These are phyloP conservation scores for Ennomos fuscantarius DNA, from an alignment of 2,888 invertebrate genomes.

Conservation along the genomic window DNA sequence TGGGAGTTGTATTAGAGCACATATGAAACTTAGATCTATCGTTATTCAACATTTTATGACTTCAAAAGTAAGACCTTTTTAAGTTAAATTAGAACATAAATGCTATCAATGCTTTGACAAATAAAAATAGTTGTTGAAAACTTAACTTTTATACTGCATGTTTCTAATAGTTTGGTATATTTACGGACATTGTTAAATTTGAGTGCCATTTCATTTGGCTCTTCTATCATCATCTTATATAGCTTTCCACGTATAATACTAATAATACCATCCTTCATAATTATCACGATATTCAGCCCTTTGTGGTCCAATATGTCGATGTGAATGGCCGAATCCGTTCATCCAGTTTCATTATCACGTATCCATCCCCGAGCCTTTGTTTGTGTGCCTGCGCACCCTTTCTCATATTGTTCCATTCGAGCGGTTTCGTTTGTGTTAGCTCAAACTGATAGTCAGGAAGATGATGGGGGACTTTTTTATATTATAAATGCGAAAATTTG, in stretches of 20 bases:
- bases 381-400: slow-evolving; percentile 68
- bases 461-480: neutral
- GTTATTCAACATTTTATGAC: neutral
- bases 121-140: slow-evolving; percentile 6
- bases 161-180: too few species aligned
- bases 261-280: neutral
- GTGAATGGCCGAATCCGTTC: slow-evolving; percentile 20
- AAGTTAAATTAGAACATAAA: too few species aligned
- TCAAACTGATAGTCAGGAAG: slow-evolving; percentile 43
- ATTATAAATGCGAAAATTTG: too few species aligned
- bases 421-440: slow-evolving; percentile 75
- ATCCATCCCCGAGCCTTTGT: slow-evolving; percentile 60
- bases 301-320: slow-evolving; percentile 17
- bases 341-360: slow-evolving; percentile 30
- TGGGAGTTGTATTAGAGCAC: slow-evolving; percentile 13
- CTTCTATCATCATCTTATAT: too few species aligned
- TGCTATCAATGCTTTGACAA: neutral
- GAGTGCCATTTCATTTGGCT: too few species aligned
- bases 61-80: too few species aligned
- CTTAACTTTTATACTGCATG: neutral
- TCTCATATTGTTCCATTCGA: slow-evolving; percentile 78
- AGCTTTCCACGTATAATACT: too few species aligned
- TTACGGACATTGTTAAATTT: too few species aligned
- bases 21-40: slow-evolving; percentile 28
- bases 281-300: slow-evolving; percentile 3